Evolutionary conservation across 1,140 invertebrate genomes (phyloP), one percentile per base, ranked within the genome.

Genomic region (Phthorimaea operculella): DNA sequence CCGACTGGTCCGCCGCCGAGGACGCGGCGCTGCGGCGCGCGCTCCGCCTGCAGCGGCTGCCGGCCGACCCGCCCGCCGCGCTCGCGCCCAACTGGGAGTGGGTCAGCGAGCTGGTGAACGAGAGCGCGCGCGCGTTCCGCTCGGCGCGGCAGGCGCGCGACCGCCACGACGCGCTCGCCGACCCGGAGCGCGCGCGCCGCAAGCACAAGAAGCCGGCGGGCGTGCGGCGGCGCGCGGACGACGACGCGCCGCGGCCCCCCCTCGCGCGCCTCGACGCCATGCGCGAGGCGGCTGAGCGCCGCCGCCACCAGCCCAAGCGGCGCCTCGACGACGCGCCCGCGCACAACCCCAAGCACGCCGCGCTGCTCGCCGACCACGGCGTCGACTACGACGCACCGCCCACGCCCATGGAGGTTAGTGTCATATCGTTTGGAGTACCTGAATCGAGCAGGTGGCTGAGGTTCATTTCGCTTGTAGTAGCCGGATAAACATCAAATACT

Each of bases 61-160:
- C 72, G n/a, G 42, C 69, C 55, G 71, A 75, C 15, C 60, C 68
- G 64, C 64, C 62, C 51, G 57, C 62, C 55, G 92, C 95, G 33
- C 95, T 96, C 65, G 93, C 91, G 7, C 92, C 95, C 3, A 98
- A 98, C 85, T 98, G 96, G 96, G 97, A 98, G 76, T 87, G 98
- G 59, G 93, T 96, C 0, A 90, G 95, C n/a, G 96, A 98, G 70
- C 89, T 94, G 63, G 95, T 99, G 0, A 97, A 95, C 76, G 90
- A 91, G 51, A 94, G 94, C 5, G 89, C 94, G 1, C 94, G 96
- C 65, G 93, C 96, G 66, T 98, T 96, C 76, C 90, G 92, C 51
- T 94, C 96, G n/a, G 89, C 95, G 5, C 94, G 96, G 65, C 93
- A 96, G 69, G 98, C 96, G 72, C 90, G 92, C 54, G 90, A 90